Conservation (phyloP, 2,113 vertebrate genomes). For the Pteronura brasiliensis region DNA sequence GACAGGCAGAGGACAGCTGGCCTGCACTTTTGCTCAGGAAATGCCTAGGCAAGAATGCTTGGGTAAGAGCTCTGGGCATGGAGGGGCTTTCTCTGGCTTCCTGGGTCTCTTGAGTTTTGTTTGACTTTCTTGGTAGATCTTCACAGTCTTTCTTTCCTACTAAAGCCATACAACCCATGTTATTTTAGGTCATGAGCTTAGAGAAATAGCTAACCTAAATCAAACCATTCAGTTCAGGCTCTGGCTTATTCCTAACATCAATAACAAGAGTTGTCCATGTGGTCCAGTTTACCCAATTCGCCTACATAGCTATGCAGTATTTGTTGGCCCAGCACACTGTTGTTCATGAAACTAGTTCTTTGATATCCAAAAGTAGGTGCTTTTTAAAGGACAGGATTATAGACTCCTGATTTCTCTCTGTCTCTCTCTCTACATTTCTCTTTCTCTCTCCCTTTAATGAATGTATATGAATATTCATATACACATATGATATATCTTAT, state of each 20-base stretch:
- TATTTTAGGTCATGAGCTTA: neutral
- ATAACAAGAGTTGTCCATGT: neutral
- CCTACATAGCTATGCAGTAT: neutral
- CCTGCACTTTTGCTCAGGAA: neutral
- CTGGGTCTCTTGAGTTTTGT: neutral
- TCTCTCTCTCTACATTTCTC: neutral
- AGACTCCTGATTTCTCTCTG: neutral
- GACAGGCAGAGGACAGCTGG: neutral
- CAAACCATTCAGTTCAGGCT: neutral
- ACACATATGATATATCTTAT: neutral
- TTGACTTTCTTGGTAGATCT: neutral
- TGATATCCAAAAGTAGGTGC: neutral
- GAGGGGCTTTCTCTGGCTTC: neutral
- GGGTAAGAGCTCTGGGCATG: neutral
- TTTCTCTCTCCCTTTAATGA: neutral
- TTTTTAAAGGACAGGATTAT: neutral
- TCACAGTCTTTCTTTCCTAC: neutral
- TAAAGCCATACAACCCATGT: neutral
- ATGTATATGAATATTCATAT: neutral
- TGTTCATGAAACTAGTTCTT: neutral
- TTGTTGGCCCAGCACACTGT: rapidly evolving
- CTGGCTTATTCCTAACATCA: neutral
- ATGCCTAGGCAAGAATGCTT: rapidly evolving
- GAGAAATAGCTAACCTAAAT: neutral
- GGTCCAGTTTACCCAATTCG: neutral